Base-by-base conservation (phyloP, 53 echinoderm and acorn worm genomes). In the Apostichopus leukothele region DNA sequence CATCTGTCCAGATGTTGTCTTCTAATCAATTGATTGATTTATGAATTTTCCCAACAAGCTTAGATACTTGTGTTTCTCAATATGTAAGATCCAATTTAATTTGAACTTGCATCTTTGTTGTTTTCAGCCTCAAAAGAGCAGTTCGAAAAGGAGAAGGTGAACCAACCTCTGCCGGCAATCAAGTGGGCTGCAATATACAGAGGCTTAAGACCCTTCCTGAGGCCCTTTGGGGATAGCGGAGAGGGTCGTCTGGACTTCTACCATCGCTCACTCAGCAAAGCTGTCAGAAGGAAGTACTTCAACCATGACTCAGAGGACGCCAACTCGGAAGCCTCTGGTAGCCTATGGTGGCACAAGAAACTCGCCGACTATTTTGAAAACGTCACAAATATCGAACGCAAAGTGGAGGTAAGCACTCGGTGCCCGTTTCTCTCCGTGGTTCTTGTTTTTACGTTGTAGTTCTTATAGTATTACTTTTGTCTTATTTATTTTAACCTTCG, bases 191-290 rank as follows among this genome's bases (percentile, higher is more conserved):
- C 90, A 12, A 92, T 96, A 13, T 96, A 96, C 91, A 55, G 95
- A 39, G 95, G 95, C 13, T 79, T 98, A 0, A 78, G 95, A 60
- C 93, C 98, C 14, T 98, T 98, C 89, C 94, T 98, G 51, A 90
- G 98, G 27, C 98, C 98, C 9, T 98, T 96, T 73, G 98, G 95
- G 12, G 97, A 98, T 76, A 96, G 98, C 75, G 98, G 98, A 60
- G 95, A 96, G 85, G 98, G 98, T 6, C 87, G 98, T 12, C 57
- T 96, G 27, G 94, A 94, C 66, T 94, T 94, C 87, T 93, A 93
- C 51, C 93, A 93, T 50, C 91, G 98, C 6, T 98, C 98, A 0
- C 92, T 98, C 71, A 98, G 98, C 78, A 98, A 96, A 75, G 92
- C 90, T 12, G 76, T 90, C 83, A 74, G 90, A 7, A 73, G 88